A percentile compares a stretch with the other conserved stretches of the same genome.
phyloP scores from a whole-genome alignment of 1,140 invertebrate species.

The Microplitis mediator region DNA sequence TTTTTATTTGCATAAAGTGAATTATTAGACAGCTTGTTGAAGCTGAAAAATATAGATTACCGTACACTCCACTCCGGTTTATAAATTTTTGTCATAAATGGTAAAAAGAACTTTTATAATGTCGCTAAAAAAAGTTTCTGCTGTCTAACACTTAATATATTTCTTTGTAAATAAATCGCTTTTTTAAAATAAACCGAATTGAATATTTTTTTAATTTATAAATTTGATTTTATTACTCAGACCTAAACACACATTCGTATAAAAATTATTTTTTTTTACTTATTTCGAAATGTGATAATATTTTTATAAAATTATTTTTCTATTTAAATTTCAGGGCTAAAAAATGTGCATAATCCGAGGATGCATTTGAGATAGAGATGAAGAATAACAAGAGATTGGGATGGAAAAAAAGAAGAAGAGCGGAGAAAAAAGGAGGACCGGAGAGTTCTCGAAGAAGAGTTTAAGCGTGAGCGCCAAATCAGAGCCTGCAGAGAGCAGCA shows the following conservation, averaged over 20 bases:
- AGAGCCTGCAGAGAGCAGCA: background rate
- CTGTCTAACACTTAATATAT: background rate
- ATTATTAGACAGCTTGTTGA: slow-evolving; percentile 50
- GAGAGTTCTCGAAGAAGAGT: background rate
- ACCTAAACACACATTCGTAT: too few relatives aligned
- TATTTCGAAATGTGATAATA: too few relatives aligned
- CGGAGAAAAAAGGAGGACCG: background rate
- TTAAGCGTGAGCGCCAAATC: slow-evolving; percentile 9
- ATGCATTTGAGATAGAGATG: background rate
- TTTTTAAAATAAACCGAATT: too few relatives aligned
- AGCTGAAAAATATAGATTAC: too few relatives aligned
- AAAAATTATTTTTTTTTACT: too few relatives aligned
- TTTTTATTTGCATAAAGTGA: slow-evolving; percentile 59
- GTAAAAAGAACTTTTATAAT: too few relatives aligned
- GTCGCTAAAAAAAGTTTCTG: background rate
- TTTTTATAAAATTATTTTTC: too few relatives aligned
- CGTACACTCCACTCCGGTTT: background rate
- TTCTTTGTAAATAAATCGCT: too few relatives aligned
- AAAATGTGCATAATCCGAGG: too few relatives aligned
- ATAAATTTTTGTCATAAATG: background rate
- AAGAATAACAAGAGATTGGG: background rate
- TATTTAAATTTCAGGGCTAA: too few relatives aligned
- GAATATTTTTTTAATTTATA: too few relatives aligned
- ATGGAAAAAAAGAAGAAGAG: background rate
- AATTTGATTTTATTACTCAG: too few relatives aligned